Conservation (phyloP, 2,797 vertebrate species). For the Anolis apletophallus region DNA sequence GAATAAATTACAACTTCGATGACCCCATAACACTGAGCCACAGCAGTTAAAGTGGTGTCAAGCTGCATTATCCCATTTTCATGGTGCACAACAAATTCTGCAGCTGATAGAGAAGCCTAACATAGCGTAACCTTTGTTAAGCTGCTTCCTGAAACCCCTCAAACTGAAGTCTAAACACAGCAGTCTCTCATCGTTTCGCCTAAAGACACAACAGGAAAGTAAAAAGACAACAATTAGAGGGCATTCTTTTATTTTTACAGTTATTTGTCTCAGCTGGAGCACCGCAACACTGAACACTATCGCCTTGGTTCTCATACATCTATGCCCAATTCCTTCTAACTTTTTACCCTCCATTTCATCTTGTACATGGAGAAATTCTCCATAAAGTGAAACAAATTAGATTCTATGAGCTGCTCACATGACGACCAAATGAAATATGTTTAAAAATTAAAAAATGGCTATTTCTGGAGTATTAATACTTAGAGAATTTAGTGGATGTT, state of each 20-base stretch:
- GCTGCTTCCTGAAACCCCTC: no score
- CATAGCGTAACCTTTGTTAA: no score
- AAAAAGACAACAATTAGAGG: background rate
- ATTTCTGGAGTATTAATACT: constrained; percentile 60
- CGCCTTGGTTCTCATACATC: background rate
- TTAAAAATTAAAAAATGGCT: constrained; percentile 57
- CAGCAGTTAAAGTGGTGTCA: no score
- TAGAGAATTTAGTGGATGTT: constrained; percentile 54
- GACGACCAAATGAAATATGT: constrained; percentile 68
- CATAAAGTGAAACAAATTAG: constrained; percentile 57
- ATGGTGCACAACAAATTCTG: no score
- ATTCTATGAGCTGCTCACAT: constrained; percentile 53
- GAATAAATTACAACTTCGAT: no score
- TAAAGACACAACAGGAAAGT: constrained; percentile 3
- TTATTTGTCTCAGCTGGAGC: constrained; percentile 57
- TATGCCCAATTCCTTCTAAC: constrained; percentile 31
- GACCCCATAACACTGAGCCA: no score
- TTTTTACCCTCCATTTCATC: constrained; percentile 33
- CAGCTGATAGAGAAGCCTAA: no score
- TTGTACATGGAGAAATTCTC: constrained; percentile 47
- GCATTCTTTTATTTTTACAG: constrained; percentile 46
- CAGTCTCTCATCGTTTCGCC: background rate
- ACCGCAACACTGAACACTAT: constrained; percentile 17
- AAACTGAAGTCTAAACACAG: background rate
- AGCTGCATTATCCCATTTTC: no score